These are phyloP conservation scores for Stenodema calcarata DNA, from an alignment of 2,888 invertebrate genomes.

Conservation along the genomic window DNA sequence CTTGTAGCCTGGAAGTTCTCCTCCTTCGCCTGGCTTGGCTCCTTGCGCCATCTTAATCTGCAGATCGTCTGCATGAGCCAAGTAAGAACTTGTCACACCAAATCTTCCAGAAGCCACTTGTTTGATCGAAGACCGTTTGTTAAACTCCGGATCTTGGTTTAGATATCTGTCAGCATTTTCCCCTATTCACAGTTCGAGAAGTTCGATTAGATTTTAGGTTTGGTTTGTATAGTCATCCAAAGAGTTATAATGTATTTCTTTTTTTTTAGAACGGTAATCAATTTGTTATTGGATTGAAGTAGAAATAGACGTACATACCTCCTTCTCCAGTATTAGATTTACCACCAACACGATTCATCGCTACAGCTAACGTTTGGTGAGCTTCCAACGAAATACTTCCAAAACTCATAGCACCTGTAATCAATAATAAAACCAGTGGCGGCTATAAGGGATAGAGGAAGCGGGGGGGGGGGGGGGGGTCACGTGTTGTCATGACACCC, in stretches of 20 bases:
- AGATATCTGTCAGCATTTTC: constrained; percentile 74
- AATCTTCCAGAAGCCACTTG: constrained; percentile 99
- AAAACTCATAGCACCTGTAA: constrained; percentile 95
- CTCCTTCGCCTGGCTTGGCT: constrained; percentile 98
- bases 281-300: background rate
- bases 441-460: too few species aligned
- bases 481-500: too few species aligned
- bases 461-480: too few species aligned
- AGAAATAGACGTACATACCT: constrained; percentile 63
- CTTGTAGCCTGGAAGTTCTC: constrained; percentile 89
- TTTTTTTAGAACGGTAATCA: background rate
- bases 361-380: constrained; percentile 91
- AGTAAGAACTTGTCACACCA: constrained; percentile 95
- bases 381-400: constrained; percentile 97
- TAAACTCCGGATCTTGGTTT: constrained; percentile 78
- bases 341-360: constrained; percentile 96
- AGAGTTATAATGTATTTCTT: background rate
- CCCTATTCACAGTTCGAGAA: constrained; percentile 58
- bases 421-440: too few species aligned
- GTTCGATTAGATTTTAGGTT: constrained; percentile 6
- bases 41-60: constrained; percentile 99
- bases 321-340: constrained; percentile 99
- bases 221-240: constrained; percentile 2
- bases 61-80: constrained; percentile 96
- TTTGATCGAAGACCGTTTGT: constrained; percentile 93